Base-by-base conservation (phyloP, 2,888 invertebrate genomes). In the Ormia ochracea region DNA sequence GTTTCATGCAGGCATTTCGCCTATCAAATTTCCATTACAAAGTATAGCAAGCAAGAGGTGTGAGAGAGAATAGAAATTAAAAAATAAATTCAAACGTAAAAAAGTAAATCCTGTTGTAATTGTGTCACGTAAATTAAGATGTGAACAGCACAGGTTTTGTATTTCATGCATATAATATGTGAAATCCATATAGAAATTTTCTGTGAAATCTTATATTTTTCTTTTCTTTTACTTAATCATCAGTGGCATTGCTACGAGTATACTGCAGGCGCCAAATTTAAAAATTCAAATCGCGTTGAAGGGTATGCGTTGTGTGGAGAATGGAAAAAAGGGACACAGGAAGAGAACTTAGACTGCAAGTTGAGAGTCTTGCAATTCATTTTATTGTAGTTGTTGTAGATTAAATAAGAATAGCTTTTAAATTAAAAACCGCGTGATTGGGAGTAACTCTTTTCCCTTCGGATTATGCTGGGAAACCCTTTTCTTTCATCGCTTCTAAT, bases 71-170 rank as follows among this genome's bases (percentile, higher is more conserved):
- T 38, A 56, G 56, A 17, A 31, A 77, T 80, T 63, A 73, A 76
- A 79, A 79, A 79, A 38, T 28, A 12, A 6, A 36, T 21, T 4
- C 48, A 61, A 70, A 38, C 19, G 28, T 41, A 41, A 28, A 72
- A 41, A 33, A 76, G 73, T 82, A 84, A 85, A 85, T 84, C 83
- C 82, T 83, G 84, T 84, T 83, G 83, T 85, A 85, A 86, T 86
- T 86, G 86, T 86, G 86, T 88, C 85, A 87, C 85, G 86, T 87
- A 86, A 84, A 85, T 83, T 82, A 83, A 83, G 66, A 78, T 75
- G 81, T 41, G 77, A 75, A 75, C 74, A 81, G 33, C 63, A 63
- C 52, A 45, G 45, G 48, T 56, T 63, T 65, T n/a, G 36, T 59
- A 74, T 56, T 61, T 61, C 38, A 52, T 28, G 38, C 33, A 50